Evolutionary conservation across 2,113 vertebrate species (phyloP).

Genomic region (Prinia subflava): DNA sequence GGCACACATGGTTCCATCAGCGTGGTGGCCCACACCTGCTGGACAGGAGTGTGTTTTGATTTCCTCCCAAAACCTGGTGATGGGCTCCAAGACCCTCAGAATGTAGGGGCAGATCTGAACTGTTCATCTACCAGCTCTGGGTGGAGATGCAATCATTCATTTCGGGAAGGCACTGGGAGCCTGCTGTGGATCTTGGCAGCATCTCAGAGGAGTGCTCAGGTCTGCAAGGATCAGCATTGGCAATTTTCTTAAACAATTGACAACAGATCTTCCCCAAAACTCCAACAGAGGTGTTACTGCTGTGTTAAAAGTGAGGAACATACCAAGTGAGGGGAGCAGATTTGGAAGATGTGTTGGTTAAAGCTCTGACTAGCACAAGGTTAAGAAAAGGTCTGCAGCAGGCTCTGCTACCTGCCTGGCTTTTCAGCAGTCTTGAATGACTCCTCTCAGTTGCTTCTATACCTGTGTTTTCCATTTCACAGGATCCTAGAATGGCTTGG

Average conservation of each 20-base stretch:
- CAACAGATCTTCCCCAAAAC: accelerated
- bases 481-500: neutral
- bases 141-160: accelerated
- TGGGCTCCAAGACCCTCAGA: neutral
- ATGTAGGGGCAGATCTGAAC: neutral
- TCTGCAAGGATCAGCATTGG: neutral
- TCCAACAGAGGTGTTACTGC: neutral
- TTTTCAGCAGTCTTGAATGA: neutral
- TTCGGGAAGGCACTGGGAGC: neutral
- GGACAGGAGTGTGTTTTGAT: neutral
- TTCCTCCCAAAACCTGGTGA: neutral
- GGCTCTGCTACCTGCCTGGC: neutral
- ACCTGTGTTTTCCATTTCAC: neutral
- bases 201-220: neutral
- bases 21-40: neutral
- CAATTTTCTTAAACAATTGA: neutral
- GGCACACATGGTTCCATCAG: neutral
- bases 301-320: neutral
- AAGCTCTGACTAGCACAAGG: neutral
- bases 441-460: neutral
- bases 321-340: accelerated
- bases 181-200: neutral
- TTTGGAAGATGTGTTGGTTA: neutral
- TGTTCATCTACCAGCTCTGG: accelerated
- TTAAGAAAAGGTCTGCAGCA: neutral